Base-by-base conservation (phyloP, 2,113 vertebrate species). In the Siphamia tubifer region DNA sequence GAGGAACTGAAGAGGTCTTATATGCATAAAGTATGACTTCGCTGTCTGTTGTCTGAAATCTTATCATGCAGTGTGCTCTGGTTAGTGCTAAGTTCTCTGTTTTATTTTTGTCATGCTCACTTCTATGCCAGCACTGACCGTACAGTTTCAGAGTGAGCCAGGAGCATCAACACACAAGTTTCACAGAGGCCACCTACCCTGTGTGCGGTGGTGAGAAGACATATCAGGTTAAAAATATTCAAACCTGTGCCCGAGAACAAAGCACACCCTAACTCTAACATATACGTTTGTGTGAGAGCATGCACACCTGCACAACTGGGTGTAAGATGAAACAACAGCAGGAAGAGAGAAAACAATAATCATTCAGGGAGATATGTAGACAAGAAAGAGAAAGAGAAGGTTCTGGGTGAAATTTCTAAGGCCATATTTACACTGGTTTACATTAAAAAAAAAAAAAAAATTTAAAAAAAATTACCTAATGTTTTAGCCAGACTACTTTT, bases 191-290 rank as follows among this genome's bases (percentile, higher is more conserved):
- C 15, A 17, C 15, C 58, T 19, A 6, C 16, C 30, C 42, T 48
- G 8, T 47, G 19, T 42, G 58, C 10, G 2, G 67, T 68, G 68
- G 34, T 43, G 42, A 71, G 48, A 32, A 31, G 4, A 16, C 21
- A 21, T n/a, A 54, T 49, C 9, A 15, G 25, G 62, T 79, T 89
- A 86, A 86, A 91, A 86, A 88, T 87, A 88, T 49, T 48, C 44
- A 64, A 16, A 55, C 51, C 62, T 74, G 49, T 61, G 69, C 70
- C 70, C 77, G 76, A 17, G 0, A 1, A 52, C 21, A 73, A 20
- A 2, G 1, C 20, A 30, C 9, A 38, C 15, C 15, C 17, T 1
- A 40, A 39, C 4, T 44, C 21, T 11, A 1, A 3, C 9, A 25
- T 56, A 25, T 61, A 16, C 24, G 27, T 54, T 8, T 55, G 21